These are phyloP conservation scores for Synanceia verrucosa DNA, from an alignment of 2,797 vertebrate genomes.

Conservation along the genomic window DNA sequence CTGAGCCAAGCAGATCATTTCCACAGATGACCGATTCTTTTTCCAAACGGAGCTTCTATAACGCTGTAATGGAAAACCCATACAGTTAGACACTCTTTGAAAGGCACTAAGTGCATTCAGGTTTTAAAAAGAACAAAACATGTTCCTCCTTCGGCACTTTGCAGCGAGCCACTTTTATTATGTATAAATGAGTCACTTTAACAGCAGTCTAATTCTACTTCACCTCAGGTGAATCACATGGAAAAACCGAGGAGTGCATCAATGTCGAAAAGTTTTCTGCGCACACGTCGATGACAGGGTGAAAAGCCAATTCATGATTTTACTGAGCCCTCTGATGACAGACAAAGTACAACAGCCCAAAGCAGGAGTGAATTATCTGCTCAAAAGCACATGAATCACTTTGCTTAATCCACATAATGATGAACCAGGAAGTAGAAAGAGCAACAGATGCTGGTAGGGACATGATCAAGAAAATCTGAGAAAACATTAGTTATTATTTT, in stretches of 20 bases:
- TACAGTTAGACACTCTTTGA: slow-evolving; percentile 6
- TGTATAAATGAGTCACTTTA: not conserved
- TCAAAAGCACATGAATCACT: too few relatives aligned
- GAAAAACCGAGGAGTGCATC: not conserved
- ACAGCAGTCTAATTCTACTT: not conserved
- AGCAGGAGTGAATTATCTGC: too few relatives aligned
- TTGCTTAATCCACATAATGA: too few relatives aligned
- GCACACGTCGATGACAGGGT: not conserved
- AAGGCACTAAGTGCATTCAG: slow-evolving; percentile 18
- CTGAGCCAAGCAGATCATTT: slow-evolving; percentile 7
- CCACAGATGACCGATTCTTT: slow-evolving; percentile 11
- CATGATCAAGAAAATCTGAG: too few relatives aligned
- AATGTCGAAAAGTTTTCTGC: not conserved
- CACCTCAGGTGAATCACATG: not conserved
- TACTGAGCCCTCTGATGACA: not conserved
- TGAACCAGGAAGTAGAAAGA: too few relatives aligned
- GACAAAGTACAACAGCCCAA: too few relatives aligned
- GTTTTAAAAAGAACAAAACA: slow-evolving; percentile 23
- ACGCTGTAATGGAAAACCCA: not conserved
- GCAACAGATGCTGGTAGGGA: too few relatives aligned
- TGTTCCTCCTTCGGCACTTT: slow-evolving; percentile 9
- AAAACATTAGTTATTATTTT: not conserved
- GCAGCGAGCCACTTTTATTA: slow-evolving; percentile 1
- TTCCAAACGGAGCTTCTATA: not conserved
- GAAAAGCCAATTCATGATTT: not conserved